These are phyloP conservation scores for Psittacula derbiana DNA, from an alignment of 2,797 vertebrate genomes.

Conservation along the genomic window DNA sequence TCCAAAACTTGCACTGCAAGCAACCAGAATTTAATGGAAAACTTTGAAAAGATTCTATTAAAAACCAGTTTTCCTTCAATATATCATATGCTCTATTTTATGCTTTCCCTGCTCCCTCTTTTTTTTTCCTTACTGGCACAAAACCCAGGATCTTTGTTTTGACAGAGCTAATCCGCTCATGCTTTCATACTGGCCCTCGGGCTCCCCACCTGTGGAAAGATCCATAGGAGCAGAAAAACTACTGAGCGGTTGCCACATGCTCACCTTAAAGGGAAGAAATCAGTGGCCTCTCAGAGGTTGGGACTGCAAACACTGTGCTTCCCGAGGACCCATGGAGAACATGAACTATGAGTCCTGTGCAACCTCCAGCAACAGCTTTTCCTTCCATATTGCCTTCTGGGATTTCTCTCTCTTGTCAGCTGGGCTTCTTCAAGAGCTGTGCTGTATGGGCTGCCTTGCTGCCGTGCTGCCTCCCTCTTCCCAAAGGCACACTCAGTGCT, in stretches of 20 bases:
- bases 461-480: background rate
- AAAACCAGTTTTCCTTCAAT: slow-evolving; percentile 40
- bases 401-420: background rate
- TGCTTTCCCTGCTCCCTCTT: slow-evolving; percentile 4
- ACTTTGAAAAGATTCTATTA: slow-evolving; percentile 56
- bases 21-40: slow-evolving; percentile 60
- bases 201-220: slow-evolving; percentile 36
- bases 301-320: background rate
- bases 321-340: background rate
- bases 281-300: background rate
- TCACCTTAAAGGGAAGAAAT: slow-evolving; percentile 5
- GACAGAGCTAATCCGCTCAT: slow-evolving; percentile 36
- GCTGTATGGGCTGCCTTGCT: background rate
- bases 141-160: slow-evolving; percentile 36
- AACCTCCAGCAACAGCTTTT: background rate
- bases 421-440: background rate
- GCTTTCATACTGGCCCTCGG: slow-evolving; percentile 20
- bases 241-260: background rate
- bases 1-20: slow-evolving; percentile 59
- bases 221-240: background rate
- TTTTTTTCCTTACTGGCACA: slow-evolving; percentile 38
- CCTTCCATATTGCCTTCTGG: background rate
- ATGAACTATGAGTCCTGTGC: background rate
- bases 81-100: slow-evolving; percentile 38
- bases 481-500: background rate